These are phyloP conservation scores for Glyphotaelius pellucidus DNA, from an alignment of 2,888 invertebrate species.

Conservation along the genomic window DNA sequence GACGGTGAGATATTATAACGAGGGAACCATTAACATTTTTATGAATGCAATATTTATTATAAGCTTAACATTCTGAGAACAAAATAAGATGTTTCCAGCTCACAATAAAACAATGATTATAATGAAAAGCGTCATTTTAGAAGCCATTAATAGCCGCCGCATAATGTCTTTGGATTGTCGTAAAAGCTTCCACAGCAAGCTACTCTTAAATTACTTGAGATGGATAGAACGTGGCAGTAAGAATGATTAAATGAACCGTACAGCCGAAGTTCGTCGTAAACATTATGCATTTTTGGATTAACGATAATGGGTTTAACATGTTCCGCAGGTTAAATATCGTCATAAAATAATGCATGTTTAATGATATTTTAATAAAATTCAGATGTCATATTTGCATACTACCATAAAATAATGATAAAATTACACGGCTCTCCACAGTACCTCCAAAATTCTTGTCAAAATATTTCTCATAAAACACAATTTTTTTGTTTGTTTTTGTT, in stretches of 20 bases:
- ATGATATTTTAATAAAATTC: too few relatives aligned
- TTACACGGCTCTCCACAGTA: too few relatives aligned
- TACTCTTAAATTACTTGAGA: neutral
- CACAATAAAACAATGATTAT: conserved; percentile 11
- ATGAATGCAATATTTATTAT: conserved; percentile 37
- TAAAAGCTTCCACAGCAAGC: neutral
- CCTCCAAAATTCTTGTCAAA: too few relatives aligned
- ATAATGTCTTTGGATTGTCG: neutral
- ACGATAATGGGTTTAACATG: neutral
- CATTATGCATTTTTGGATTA: neutral
- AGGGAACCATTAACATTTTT: conserved; percentile 21
- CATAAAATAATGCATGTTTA: neutral
- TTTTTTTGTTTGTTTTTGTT: too few relatives aligned
- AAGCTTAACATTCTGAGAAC: conserved; percentile 18
- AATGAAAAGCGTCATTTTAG: neutral
- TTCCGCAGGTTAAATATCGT: neutral
- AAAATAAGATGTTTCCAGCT: conserved; percentile 26
- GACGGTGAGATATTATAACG: conserved; percentile 28
- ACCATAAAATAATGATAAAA: neutral
- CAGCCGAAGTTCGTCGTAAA: neutral
- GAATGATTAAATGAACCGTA: neutral
- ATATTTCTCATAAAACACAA: too few relatives aligned
- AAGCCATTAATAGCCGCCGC: conserved; percentile 1
- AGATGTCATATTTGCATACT: neutral
- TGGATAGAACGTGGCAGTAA: neutral